Evolutionary conservation across 2,888 invertebrate genomes (phyloP).

Genomic region (Hemicrepidius hirtus): DNA sequence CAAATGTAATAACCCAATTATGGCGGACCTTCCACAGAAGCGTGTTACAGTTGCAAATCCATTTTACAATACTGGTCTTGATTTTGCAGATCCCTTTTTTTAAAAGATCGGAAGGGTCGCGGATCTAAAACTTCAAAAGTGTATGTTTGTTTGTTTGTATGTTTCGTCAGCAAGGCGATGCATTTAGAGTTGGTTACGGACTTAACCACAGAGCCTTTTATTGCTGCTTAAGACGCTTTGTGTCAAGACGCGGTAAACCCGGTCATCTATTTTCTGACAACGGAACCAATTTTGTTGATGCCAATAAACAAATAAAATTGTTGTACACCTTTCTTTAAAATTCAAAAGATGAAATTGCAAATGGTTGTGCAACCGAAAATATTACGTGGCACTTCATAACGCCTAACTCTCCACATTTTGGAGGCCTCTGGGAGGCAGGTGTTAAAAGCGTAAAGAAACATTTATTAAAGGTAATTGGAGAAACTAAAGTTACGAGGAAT

Average conservation of each 20-base stretch:
- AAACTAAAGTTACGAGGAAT: conserved; percentile 5
- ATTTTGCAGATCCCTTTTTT: conserved; percentile 57
- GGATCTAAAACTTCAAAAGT: conserved; percentile 50
- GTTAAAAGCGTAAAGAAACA: conserved; percentile 1
- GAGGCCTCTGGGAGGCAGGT: conserved; percentile 2
- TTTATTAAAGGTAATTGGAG: neutral
- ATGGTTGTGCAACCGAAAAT: neutral
- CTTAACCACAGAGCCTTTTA: conserved; percentile 56
- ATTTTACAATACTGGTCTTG: conserved; percentile 50
- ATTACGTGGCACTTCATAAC: conserved; percentile 7
- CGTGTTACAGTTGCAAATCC: neutral
- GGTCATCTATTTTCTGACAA: conserved; percentile 50
- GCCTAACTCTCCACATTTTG: neutral
- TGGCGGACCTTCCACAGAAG: neutral
- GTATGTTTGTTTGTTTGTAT: conserved; percentile 56
- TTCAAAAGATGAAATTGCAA: neutral
- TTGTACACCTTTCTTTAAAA: neutral
- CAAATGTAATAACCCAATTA: neutral
- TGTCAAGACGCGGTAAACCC: conserved; percentile 56
- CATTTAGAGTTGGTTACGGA: too few species aligned
- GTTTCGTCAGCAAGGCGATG: conserved; percentile 57
- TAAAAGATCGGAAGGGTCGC: conserved; percentile 51
- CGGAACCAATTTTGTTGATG: conserved; percentile 51
- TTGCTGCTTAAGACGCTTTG: conserved; percentile 58
- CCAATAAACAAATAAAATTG: conserved; percentile 43